Base-by-base conservation (phyloP, 1,140 invertebrate species). In the Diabrotica undecimpunctata region DNA sequence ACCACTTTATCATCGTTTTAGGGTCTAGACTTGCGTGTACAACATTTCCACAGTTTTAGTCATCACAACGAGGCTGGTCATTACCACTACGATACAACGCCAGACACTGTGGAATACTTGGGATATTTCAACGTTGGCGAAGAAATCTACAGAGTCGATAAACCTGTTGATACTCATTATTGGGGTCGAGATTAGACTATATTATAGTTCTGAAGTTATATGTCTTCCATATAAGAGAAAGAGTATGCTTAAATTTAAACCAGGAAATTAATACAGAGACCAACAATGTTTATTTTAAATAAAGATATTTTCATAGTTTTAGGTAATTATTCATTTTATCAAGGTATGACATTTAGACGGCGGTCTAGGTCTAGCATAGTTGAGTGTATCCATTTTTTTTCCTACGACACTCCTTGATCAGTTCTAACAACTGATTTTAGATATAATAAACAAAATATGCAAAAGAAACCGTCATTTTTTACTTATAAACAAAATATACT, bases 21-120 rank as follows among this genome's bases (percentile, higher is more conserved):
- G 90, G 90, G 88, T 58, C 79, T 96, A 68, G 93, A 97, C 82
- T 83, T 98, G 35, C 83, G 95, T 71, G 84, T 96, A 38, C 94
- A 97, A 79, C 95, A 98, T 82, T 97, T 97, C 77, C 96, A 98
- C 78, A 93, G 93, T 65, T 96, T 92, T 78, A 92, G 92, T 75
- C 80, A 88, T 73, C 89, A 93, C 78, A 90, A 89, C 37, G 89
- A 94, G 81, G 96, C 92, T 66, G 96, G 96, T 6, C 96, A 98
- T 84, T 98, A 97, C 81, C 95, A 98, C 79, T 90, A 90, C 76
- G 96, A 98, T 80, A 93, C 90, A 6, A 94, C 93, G 14, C 94
- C 96, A 0, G 87, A 90, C 11, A 83, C 79, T 36, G 93, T 90
- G 2, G 88, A 93, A 76, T 98, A 96, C 79, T 80, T 92, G 67